Evolutionary conservation across 2,797 vertebrate genomes (phyloP).

Genomic region (Enteromius treurensis): DNA sequence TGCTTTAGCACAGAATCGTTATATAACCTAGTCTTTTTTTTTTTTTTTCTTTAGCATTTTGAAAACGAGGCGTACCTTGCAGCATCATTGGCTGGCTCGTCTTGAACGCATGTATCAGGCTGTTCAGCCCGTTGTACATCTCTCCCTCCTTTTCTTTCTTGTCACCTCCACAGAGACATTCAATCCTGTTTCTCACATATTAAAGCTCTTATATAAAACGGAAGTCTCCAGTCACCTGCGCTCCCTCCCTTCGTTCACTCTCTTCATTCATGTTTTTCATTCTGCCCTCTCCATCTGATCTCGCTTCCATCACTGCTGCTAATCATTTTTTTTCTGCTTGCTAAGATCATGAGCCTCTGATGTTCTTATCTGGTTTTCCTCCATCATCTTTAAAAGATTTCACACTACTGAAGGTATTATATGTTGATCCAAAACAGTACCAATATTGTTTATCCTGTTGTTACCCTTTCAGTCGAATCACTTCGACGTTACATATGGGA

Average conservation of each 20-base stretch:
- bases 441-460: conserved; percentile 1
- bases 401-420: too few species aligned
- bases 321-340: conserved; percentile 14
- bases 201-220: conserved; percentile 32
- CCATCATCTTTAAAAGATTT: neutral
- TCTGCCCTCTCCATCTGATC: conserved; percentile 19
- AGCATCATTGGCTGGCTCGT: conserved; percentile 9
- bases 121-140: neutral
- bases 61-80: neutral
- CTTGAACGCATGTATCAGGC: conserved; percentile 5
- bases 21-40: neutral
- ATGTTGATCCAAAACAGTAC: neutral
- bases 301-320: neutral
- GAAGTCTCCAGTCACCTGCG: conserved; percentile 2
- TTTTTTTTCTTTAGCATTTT: neutral
- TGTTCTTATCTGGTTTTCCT: conserved; percentile 1
- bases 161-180: conserved; percentile 23
- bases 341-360: conserved; percentile 3
- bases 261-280: conserved; percentile 27
- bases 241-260: conserved; percentile 14
- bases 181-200: conserved; percentile 36
- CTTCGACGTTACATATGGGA: too few species aligned
- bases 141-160: conserved; percentile 21
- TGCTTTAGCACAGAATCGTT: conserved; percentile 9
- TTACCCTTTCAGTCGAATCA: too few species aligned